Evolutionary conservation across 2,888 invertebrate genomes (phyloP), one percentile per base, ranked within the genome.

Genomic region (Horisme vitalbata): DNA sequence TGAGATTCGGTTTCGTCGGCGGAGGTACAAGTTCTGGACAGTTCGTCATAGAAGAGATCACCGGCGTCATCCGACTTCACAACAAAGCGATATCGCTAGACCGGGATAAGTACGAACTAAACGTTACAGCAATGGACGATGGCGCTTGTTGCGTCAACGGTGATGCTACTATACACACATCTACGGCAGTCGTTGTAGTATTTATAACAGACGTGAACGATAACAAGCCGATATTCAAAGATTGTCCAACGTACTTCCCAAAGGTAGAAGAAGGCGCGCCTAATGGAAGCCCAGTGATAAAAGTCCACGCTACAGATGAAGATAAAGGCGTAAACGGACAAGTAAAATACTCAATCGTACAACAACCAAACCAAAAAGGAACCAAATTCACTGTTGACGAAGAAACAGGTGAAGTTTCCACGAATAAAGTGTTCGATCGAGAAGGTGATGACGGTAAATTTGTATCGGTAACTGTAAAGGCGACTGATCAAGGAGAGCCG

Each of bases 401-500:
- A 78, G 96, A 97, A 83, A 97, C 97, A 23, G 99, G 99, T 2
- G 96, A 97, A 83, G 96, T 99, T 39, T 95, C 95, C 0, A 97
- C 97, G 4, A 98, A 98, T 69, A 98, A 97, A 91, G 97, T 97
- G 12, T 98, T 99, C 76, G 98, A 99, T 87, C 93, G 98, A 52
- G 99, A 99, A 87, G 97, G 97, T 0, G 98, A 99, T 65, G 97
- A 97, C 77, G 97, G 97, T 5, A 97, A 97, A 86, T 97, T 97
- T 81, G 98, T 98, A 4, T 97, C 97, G 0, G 97, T 98, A 3
- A 99, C 98, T 0, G 97, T 99, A 0, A 98, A 99, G 86, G 99
- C 99, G 3, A 98, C 98, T 0, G 99, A 99, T 92, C 96, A 98
- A 77, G 99, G 99, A n/a, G 97, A 97, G 78, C 98, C 99, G 1